Evolutionary conservation across 2,113 vertebrate genomes (phyloP), one percentile per base, ranked within the genome.

Genomic region (Hippopotamus amphibius): DNA sequence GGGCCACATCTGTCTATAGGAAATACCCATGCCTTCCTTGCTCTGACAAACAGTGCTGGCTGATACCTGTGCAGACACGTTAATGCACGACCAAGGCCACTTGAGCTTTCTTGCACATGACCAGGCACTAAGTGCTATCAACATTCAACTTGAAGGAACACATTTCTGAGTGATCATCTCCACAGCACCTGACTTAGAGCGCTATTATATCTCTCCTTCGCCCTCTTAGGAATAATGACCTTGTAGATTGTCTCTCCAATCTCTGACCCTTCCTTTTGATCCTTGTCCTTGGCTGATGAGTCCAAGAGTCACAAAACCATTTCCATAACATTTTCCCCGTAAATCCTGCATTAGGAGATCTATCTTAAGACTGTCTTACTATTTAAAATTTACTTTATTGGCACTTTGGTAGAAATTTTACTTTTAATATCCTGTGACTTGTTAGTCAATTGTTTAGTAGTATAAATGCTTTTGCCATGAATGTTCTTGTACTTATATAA

Each of bases 371-470:
- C 24, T 92, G 6, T 53, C 37, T 95, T 68, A 79, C n/a, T 68
- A 41, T 50, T 33, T 88, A 6, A 97, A 88, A 81, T 88, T 74
- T 17, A 46, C 6, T n/a, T 93, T 82, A 71, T 21, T 81, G 66
- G 21, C 8, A 16, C 9, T 13, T 65, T 86, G 55, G 48, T 68
- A 59, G 10, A 95, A 88, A 85, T 86, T 65, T 90, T 48, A 59
- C 72, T 92, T 92, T 90, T 50, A 65, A 86, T 13, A 92, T 69
- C 7, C 2, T 74, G 10, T 90, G 68, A 30, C 41, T 66, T 77
- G 11, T 15, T 83, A 76, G 68, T 87, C 12, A 43, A 57, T 48
- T 95, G 14, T 79, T 92, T 87, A 12, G 13, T 41, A 59, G 88
- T 74, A 46, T 43, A 96, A 87, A 28, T 86, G 65, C 84, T 90